Conservation (phyloP, 1,140 invertebrate species). For the Branchinecta lynchi region DNA sequence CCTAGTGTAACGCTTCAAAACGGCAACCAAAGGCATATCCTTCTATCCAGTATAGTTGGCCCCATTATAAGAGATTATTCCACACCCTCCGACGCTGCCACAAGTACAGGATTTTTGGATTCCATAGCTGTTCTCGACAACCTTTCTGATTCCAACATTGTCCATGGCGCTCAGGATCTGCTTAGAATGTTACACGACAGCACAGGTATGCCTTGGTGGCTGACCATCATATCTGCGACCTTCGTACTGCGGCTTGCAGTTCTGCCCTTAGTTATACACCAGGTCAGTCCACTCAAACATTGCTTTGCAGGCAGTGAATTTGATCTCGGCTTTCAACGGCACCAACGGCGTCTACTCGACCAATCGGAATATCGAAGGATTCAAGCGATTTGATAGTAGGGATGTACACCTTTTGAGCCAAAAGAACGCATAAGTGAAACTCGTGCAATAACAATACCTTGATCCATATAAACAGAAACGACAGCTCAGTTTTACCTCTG, state of each 20-base stretch:
- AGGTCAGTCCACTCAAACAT: conserved; percentile 29
- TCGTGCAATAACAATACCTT: too few species aligned
- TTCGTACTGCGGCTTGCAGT: conserved; percentile 44
- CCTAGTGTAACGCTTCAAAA: too few species aligned
- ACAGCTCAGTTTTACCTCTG: too few species aligned
- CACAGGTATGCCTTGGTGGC: conserved; percentile 67
- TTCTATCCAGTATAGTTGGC: too few species aligned
- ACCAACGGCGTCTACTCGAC: conserved; percentile 10
- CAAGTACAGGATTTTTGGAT: too few species aligned
- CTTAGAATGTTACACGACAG: conserved; percentile 47
- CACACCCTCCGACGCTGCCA: too few species aligned
- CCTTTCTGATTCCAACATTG: conserved; percentile 40
- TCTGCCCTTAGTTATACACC: conserved; percentile 55
- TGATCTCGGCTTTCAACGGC: too few species aligned
- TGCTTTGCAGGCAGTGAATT: not conserved
- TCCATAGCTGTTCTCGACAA: too few species aligned
- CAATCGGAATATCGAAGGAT: not conserved
- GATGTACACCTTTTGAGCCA: too few species aligned
- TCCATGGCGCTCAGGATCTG: conserved; percentile 45
- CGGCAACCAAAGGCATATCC: too few species aligned
- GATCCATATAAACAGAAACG: not conserved
- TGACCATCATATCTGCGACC: conserved; percentile 51
- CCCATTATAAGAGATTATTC: too few species aligned
- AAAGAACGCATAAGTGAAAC: too few species aligned
- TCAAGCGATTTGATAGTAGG: conserved; percentile 17